Conservation (phyloP, 2,888 invertebrate species). For the Harpagoxenus sublaevis region DNA sequence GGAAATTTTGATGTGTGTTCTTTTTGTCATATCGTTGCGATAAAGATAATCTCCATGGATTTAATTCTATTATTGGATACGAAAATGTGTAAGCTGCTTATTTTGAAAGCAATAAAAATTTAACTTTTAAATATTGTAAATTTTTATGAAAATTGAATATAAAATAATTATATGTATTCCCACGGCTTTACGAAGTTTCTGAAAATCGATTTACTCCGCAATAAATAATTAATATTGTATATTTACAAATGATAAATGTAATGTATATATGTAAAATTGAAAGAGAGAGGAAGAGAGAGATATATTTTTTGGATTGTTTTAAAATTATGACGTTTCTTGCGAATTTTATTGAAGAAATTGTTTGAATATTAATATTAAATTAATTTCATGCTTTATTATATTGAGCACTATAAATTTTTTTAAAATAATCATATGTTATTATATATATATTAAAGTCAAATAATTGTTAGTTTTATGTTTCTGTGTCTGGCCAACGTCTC, state of each 20-base stretch:
- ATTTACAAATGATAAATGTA: neutral
- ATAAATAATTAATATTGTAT: neutral
- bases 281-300: neutral
- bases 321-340: neutral
- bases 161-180: neutral
- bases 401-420: neutral
- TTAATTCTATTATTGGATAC: neutral
- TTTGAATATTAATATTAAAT: neutral
- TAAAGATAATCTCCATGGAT: neutral
- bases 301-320: neutral
- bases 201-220: neutral
- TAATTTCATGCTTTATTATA: neutral
- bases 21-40: neutral
- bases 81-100: neutral
- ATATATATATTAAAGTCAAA: neutral
- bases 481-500: neutral
- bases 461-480: neutral
- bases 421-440: neutral
- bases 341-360: neutral
- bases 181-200: neutral
- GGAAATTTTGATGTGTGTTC: neutral
- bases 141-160: neutral
- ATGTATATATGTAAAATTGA: neutral
- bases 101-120: neutral
- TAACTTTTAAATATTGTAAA: neutral